Evolutionary conservation across 2,113 vertebrate species (phyloP).

Genomic region (Suncus etruscus): DNA sequence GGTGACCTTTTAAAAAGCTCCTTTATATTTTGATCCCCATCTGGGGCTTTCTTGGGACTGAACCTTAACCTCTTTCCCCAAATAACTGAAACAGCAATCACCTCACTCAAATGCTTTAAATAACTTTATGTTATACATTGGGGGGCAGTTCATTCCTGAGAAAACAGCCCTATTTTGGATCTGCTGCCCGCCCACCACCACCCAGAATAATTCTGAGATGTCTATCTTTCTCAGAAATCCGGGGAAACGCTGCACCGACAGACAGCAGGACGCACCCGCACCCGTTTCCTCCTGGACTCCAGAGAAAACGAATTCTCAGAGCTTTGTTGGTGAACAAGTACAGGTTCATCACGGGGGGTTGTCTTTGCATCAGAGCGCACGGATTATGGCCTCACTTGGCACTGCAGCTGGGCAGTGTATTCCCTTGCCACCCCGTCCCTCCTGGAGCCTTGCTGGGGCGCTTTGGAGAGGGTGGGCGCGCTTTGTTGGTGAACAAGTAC

Average conservation of each 20-base stretch:
- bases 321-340: not conserved
- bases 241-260: not conserved
- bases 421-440: not conserved
- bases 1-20: not conserved
- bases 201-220: not conserved
- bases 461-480: not conserved
- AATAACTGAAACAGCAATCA: not conserved
- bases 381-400: not conserved
- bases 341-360: not conserved
- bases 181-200: no score
- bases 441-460: no score
- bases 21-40: no score
- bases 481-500: not conserved
- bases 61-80: not conserved
- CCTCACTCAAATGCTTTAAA: fast-evolving
- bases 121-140: not conserved
- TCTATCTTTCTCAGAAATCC: constrained; percentile 20
- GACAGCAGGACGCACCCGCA: not conserved
- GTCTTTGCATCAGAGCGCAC: not conserved
- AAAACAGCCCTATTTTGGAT: not conserved
- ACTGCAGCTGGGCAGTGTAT: no score
- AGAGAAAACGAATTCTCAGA: constrained; percentile 3
- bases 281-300: not conserved
- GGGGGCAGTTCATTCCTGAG: not conserved
- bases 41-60: not conserved